phyloP scores from a whole-genome alignment of 2,888 invertebrate genomes.

The Meta bourneti region DNA sequence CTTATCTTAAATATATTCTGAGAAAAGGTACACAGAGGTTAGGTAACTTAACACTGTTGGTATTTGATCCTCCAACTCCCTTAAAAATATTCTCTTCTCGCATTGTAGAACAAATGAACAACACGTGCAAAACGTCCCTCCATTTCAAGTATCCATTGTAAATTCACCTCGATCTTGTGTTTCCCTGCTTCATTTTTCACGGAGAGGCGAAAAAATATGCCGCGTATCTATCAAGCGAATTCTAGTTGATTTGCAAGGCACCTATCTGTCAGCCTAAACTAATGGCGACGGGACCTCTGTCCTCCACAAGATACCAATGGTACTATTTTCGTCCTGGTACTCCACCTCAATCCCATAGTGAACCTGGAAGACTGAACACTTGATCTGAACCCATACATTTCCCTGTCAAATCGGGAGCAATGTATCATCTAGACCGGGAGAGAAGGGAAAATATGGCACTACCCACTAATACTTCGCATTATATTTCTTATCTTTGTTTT shows the following conservation, averaged over 20 bases:
- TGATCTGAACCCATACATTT: slow-evolving; percentile 74
- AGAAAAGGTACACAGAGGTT: no score
- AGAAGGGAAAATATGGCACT: slow-evolving; percentile 33
- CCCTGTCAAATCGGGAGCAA: slow-evolving; percentile 68
- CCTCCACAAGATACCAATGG: slow-evolving; percentile 35
- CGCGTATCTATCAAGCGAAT: slow-evolving; percentile 16
- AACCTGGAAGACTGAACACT: slow-evolving; percentile 63
- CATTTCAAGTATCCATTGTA: slow-evolving; percentile 27
- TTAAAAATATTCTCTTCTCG: background rate
- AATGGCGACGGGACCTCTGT: slow-evolving; percentile 61
- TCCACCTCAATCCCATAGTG: slow-evolving; percentile 32
- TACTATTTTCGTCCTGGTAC: slow-evolving; percentile 53
- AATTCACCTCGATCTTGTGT: slow-evolving; percentile 41
- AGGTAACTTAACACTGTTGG: no score
- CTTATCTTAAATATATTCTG: no score
- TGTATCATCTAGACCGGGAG: slow-evolving; percentile 48
- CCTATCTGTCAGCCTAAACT: slow-evolving; percentile 69
- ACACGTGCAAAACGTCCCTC: background rate
- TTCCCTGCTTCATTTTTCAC: slow-evolving; percentile 67
- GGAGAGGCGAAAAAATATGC: slow-evolving; percentile 22
- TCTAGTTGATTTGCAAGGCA: slow-evolving; percentile 59
- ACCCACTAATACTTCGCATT: slow-evolving; percentile 59
- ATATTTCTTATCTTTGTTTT: slow-evolving; percentile 62
- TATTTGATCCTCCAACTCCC: background rate
- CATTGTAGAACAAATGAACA: background rate